These are phyloP conservation scores for Phyllotreta cruciferae DNA, from an alignment of 2,888 invertebrate genomes.

Conservation along the genomic window DNA sequence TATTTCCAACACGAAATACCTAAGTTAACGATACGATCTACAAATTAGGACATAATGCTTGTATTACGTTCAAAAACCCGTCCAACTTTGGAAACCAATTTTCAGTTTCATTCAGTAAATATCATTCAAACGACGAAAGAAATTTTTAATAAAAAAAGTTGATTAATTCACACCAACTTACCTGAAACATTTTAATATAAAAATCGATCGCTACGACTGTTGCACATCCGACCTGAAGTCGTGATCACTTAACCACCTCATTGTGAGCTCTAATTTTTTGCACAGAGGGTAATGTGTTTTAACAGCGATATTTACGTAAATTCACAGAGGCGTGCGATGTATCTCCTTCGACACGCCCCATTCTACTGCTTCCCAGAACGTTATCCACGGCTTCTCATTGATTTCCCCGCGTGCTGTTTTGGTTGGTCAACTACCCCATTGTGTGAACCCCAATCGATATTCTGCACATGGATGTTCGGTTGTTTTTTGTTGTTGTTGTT, in stretches of 20 bases:
- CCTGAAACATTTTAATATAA: conserved; percentile 36
- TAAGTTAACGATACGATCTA: no score
- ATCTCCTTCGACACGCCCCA: conserved; percentile 57
- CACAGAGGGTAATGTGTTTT: conserved; percentile 24
- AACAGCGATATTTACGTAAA: conserved; percentile 34
- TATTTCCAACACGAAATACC: no score
- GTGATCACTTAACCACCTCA: conserved; percentile 17
- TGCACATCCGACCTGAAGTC: conserved; percentile 27
- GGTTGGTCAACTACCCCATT: conserved; percentile 52
- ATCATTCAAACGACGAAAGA: neutral
- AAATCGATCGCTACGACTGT: conserved; percentile 30
- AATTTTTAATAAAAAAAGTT: neutral
- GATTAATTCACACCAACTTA: conserved; percentile 22
- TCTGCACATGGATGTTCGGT: conserved; percentile 25
- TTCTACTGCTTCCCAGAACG: conserved; percentile 51
- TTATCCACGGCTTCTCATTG: conserved; percentile 46
- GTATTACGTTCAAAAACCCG: no score
- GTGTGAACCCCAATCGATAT: conserved; percentile 47
- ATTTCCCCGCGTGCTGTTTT: conserved; percentile 47
- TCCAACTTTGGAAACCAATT: neutral
- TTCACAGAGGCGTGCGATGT: conserved; percentile 42
- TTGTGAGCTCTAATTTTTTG: conserved; percentile 21
- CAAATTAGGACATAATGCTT: no score
- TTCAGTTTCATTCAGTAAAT: neutral
- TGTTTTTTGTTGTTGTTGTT: conserved; percentile 8